Conservation (phyloP, 2,113 vertebrate genomes). For the Trachemys scripta region DNA sequence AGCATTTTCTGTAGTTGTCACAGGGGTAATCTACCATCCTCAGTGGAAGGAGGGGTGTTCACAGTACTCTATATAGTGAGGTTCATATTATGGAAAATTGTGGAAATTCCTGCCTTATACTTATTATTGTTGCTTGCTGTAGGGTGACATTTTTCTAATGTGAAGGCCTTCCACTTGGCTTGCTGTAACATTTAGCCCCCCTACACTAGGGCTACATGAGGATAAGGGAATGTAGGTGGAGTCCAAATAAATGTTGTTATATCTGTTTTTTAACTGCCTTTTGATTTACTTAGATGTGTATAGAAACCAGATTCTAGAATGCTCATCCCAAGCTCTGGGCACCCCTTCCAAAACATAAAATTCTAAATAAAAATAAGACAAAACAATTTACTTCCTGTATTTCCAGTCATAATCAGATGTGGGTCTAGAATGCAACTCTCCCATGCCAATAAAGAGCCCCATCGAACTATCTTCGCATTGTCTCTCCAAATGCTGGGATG, state of each 20-base stretch:
- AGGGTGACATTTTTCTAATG: slow-evolving; percentile 20
- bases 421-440: neutral
- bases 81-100: neutral
- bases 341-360: slow-evolving; percentile 25
- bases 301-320: slow-evolving; percentile 6
- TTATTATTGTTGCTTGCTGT: slow-evolving; percentile 11
- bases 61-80: neutral
- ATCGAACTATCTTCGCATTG: neutral
- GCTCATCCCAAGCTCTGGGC: neutral
- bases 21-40: neutral
- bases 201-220: neutral
- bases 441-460: neutral
- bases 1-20: neutral
- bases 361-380: neutral
- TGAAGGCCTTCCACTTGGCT: slow-evolving; percentile 32
- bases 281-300: neutral
- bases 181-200: neutral
- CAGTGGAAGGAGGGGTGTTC: neutral
- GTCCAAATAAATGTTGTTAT: neutral
- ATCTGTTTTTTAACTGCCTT: slow-evolving; percentile 13
- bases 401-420: neutral
- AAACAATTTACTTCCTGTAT: neutral
- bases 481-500: neutral
- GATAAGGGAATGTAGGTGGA: slow-evolving; percentile 21
- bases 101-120: neutral